Evolutionary conservation across 2,888 invertebrate species (phyloP), one percentile per base, ranked within the genome.

Genomic region (Parascotia fuliginaria): DNA sequence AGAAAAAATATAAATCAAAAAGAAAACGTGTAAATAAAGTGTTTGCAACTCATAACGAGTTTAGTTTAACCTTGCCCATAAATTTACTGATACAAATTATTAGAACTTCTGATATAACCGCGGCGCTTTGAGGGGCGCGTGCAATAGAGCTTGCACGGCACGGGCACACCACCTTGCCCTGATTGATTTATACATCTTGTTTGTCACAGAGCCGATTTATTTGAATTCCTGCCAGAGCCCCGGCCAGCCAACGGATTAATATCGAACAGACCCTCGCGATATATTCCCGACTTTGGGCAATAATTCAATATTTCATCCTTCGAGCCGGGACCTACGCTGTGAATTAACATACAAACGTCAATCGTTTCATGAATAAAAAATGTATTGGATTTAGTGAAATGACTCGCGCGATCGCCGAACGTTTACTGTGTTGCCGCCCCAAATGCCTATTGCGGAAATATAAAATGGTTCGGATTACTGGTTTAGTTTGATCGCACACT

Each of bases 181-280:
- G 92, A 92, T 92, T 92, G 92, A 92, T 92, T 92, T 92, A 92
- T 92, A 83, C 85, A 83, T 92, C 89, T 92, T 92, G 92, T 92
- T 92, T 92, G 92, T 92, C 92, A 90, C 89, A 75, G 81, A 80
- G 71, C 78, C 80, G 90, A 92, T 92, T 92, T 92, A 92, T 92
- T 92, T 92, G 92, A 92, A 92, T 91, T 91, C 88, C 89, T 87
- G 88, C 89, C 91, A 90, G 89, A 78, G 77, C 65, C 74, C 73
- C 81, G 81, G 83, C 85, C 77, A 83, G 87, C 85, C 87, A 82
- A 82, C 82, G 92, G 92, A 91, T 92, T 92, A 92, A 92, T 92
- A 92, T 91, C 83, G 85, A 78, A 73, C 85, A 85, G 86, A 83
- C 85, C 89, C 86, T 81, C 79, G 73, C 81, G 80, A 83, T 85